Percentiles rank a stretch among this genome's conserved stretches.
phyloP scores from a whole-genome alignment of 2,888 invertebrate genomes.

The Erynnis tages region DNA sequence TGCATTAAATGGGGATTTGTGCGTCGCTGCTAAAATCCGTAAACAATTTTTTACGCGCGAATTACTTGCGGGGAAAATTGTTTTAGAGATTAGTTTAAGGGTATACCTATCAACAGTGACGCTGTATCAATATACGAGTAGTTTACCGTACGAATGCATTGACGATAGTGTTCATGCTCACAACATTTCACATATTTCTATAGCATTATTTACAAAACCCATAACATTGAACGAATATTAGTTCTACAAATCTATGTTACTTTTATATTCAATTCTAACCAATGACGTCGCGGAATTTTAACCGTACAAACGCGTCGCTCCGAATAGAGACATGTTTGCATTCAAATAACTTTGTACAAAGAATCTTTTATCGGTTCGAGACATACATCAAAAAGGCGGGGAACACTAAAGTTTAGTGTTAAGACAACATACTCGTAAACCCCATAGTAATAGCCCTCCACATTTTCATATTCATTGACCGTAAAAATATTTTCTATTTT shows the following conservation, averaged over 20 bases:
- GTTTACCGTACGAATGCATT: no score
- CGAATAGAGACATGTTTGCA: constrained; percentile 20
- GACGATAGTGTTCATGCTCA: no score
- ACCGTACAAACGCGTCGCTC: constrained; percentile 11
- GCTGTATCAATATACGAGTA: no score
- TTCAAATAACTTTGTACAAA: constrained; percentile 22
- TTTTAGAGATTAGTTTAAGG: constrained; percentile 5
- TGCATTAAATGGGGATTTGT: constrained; percentile 13
- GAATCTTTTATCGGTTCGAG: constrained; percentile 17
- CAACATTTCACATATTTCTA: no score
- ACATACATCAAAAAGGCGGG: constrained; percentile 24
- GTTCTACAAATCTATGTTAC: no score
- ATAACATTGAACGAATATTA: no score
- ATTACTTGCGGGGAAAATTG: constrained; percentile 7
- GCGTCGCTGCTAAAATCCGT: constrained; percentile 6
- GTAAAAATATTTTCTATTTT: constrained; percentile 78
- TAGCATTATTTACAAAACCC: no score
- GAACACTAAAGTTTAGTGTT: constrained; percentile 45
- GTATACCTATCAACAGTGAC: no score
- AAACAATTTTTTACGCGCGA: constrained; percentile 12
- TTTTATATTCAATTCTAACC: no score
- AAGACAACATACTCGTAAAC: constrained; percentile 50
- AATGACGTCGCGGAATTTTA: background rate
- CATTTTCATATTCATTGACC: constrained; percentile 76
- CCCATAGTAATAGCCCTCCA: constrained; percentile 45